Conservation (phyloP, 2,888 invertebrate genomes). For the Sialis fuliginosa region DNA sequence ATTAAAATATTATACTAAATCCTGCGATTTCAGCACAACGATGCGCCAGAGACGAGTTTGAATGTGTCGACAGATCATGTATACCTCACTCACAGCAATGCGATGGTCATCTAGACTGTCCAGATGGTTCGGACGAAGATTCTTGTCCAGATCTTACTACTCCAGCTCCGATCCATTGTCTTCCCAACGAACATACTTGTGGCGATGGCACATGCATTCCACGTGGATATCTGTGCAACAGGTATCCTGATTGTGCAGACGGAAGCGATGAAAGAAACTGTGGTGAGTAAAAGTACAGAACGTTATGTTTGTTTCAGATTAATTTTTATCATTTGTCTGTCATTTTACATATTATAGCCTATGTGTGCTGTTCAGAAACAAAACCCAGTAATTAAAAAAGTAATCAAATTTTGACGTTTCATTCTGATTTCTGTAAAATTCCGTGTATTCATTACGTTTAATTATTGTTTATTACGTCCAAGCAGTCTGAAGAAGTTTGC, state of each 20-base stretch:
- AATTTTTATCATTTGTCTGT: no score
- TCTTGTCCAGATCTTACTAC: constrained; percentile 23
- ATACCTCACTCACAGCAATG: constrained; percentile 35
- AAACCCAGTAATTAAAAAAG: no score
- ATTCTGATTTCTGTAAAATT: no score
- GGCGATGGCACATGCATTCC: constrained; percentile 40
- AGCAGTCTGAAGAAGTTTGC: no score
- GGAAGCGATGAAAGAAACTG: constrained; percentile 46
- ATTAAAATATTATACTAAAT: no score
- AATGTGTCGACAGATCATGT: constrained; percentile 37
- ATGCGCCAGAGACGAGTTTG: constrained; percentile 31
- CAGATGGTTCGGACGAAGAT: constrained; percentile 35
- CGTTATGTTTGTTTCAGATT: no score
- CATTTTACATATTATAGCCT: no score
- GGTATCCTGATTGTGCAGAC: constrained; percentile 33
- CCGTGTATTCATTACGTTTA: no score
- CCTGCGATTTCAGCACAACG: no score
- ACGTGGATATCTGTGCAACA: constrained; percentile 31
- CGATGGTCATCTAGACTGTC: constrained; percentile 39
- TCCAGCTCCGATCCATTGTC: constrained; percentile 23
- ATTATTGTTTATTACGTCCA: no score
- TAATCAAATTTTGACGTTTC: no score
- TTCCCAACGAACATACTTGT: constrained; percentile 37
- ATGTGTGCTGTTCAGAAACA: no score
- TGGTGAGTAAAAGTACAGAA: constrained; percentile 23